Conservation (phyloP, 2,797 vertebrate genomes). For the Notoglanidium macrostoma region DNA sequence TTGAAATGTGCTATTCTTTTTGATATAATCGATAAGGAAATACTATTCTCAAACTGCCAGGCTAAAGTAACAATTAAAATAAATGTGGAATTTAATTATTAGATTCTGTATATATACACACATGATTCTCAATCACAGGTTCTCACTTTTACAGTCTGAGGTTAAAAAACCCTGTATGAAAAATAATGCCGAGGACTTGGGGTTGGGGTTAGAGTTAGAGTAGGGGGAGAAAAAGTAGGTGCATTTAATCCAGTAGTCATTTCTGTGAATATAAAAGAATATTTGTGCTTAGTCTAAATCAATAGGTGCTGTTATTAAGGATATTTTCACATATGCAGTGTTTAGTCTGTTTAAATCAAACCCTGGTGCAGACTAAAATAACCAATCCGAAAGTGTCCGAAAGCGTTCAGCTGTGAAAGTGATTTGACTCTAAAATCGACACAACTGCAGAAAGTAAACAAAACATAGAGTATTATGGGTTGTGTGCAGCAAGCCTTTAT, state of each 20-base stretch:
- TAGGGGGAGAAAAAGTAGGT: too few relatives aligned
- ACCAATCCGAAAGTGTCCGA: background rate
- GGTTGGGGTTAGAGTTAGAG: background rate
- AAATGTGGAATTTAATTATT: background rate
- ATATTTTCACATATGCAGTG: background rate
- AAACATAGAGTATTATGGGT: background rate
- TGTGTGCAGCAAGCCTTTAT: background rate
- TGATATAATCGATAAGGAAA: background rate
- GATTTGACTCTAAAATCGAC: conserved; percentile 4
- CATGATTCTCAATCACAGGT: background rate
- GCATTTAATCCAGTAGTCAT: background rate
- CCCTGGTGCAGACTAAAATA: background rate
- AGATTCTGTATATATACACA: background rate
- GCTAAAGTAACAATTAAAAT: background rate
- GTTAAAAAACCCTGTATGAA: background rate
- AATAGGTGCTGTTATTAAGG: background rate
- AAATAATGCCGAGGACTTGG: too few relatives aligned
- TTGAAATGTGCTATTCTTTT: background rate
- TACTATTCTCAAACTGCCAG: background rate
- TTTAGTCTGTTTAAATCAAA: background rate
- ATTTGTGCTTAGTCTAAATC: background rate
- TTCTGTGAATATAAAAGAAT: background rate
- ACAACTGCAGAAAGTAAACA: background rate
- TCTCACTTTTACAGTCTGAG: background rate
- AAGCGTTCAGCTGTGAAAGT: background rate